phyloP scores from a whole-genome alignment of 2,797 vertebrate species.

The Capromys pilorides region DNA sequence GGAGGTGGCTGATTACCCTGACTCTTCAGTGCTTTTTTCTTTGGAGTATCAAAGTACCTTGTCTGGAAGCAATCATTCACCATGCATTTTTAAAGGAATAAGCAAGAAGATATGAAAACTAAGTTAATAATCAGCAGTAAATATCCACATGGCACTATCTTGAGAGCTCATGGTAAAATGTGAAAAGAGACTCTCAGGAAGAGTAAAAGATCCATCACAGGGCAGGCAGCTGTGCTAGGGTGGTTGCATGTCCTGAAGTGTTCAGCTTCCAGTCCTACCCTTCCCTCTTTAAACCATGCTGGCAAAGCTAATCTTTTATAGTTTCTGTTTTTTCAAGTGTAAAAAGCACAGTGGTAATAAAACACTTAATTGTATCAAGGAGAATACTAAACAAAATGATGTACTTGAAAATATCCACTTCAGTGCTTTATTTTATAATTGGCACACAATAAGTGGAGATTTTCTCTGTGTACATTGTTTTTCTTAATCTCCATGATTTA shows the following conservation, averaged over 20 bases:
- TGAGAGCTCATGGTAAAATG: neutral
- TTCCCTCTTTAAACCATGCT: neutral
- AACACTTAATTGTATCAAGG: neutral
- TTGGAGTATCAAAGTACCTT: neutral
- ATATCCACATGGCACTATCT: neutral
- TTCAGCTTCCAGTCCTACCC: neutral
- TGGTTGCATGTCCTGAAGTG: neutral
- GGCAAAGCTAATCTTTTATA: neutral
- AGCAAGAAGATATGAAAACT: neutral
- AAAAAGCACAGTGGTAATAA: neutral
- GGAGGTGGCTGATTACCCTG: neutral
- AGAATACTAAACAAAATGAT: constrained; percentile 24
- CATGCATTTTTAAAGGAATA: neutral
- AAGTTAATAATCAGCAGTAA: neutral
- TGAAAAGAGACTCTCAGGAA: neutral
- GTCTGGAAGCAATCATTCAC: neutral
- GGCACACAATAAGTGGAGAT: neutral
- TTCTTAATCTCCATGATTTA: neutral
- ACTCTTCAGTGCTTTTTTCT: neutral
- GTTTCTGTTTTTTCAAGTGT: neutral
- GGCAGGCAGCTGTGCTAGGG: neutral
- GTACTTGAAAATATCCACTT: neutral
- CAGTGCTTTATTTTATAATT: constrained; percentile 32
- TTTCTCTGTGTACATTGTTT: neutral
- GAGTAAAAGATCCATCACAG: neutral